Evolutionary conservation across 2,888 invertebrate genomes (phyloP).

Genomic region (Amphipoea lucens): DNA sequence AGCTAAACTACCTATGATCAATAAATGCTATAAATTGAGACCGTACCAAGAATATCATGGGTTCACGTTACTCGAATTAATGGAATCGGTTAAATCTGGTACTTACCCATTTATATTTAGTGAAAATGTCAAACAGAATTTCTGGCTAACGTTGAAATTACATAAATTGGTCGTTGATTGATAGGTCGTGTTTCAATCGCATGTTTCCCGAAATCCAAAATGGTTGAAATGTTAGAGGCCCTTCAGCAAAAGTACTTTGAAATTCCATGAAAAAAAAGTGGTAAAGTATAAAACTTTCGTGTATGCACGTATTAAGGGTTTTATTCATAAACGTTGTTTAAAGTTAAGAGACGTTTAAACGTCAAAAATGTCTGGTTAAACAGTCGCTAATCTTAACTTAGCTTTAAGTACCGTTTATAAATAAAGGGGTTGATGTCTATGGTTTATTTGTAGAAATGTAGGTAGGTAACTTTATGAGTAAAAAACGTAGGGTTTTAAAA

Average conservation of each 20-base stretch:
- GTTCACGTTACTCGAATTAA: neutral
- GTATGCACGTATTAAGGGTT: neutral
- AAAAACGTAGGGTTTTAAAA: neutral
- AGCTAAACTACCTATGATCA: neutral
- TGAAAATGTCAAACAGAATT: conserved; percentile 39
- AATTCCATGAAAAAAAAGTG: neutral
- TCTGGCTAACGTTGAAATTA: conserved; percentile 19
- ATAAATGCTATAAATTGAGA: neutral
- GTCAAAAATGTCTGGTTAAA: too few species aligned
- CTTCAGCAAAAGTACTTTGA: neutral
- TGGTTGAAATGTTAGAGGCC: neutral
- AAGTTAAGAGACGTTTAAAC: too few species aligned
- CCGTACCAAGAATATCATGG: neutral
- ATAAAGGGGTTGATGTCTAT: too few species aligned
- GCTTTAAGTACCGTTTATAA: too few species aligned
- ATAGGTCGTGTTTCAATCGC: conserved; percentile 15
- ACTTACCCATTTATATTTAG: neutral
- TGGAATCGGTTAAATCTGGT: neutral
- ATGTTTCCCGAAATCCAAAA: neutral
- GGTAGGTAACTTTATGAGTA: neutral
- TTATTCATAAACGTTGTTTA: too few species aligned
- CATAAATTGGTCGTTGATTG: conserved; percentile 8
- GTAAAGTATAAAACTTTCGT: neutral
- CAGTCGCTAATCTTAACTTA: too few species aligned
- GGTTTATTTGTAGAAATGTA: neutral